Base-by-base conservation (phyloP, 2,797 vertebrate species). In the Rhadinocentrus ornatus region DNA sequence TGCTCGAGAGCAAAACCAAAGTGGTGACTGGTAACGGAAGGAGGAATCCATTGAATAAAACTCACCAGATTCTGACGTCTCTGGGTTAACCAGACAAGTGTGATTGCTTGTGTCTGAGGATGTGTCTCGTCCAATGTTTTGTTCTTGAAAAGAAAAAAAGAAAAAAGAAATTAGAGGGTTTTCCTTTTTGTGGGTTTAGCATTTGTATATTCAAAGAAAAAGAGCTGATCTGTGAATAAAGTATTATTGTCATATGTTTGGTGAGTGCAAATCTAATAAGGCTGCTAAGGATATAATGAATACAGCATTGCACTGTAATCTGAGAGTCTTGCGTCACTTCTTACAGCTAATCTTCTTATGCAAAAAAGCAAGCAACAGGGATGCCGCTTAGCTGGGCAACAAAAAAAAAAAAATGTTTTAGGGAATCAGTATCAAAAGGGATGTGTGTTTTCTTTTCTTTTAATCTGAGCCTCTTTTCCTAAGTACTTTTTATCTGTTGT, bases 301-400 rank as follows among this genome's bases (percentile, higher is more conserved):
- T 62, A 37, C 59, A 78, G 58, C 59, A 54, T 66, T 71, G 55
- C 69, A 57, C 35, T 48, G 26, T 84, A 83, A 88, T 88, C 81
- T 72, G 59, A 62, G 64, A 44, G n/a, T 73, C 67, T 84, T 85
- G 75, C 71, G 46, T 85, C 71, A 85, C 64, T 62, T 80, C 73
- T 80, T 64, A 62, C 32, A 46, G 77, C 55, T 90, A 88, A 88
- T 88, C 89, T 78, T 75, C 65, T 86, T 83, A 87, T 22, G 29
- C 34, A 44, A 41, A 39, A 75, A 84, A 78, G 24, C 54, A 64
- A 50, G 72, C 31, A 56, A 71, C 69, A 82, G 69, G 69, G 67
- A 73, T 61, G 35, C 41, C 71, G 35, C 78, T 80, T 61, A 73
- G 68, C 60, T 56, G 48, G 37, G 58, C 39, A 78, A 68, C 65